These are phyloP conservation scores for Morinoia aosen DNA, from an alignment of 2,888 invertebrate species.

Conservation along the genomic window DNA sequence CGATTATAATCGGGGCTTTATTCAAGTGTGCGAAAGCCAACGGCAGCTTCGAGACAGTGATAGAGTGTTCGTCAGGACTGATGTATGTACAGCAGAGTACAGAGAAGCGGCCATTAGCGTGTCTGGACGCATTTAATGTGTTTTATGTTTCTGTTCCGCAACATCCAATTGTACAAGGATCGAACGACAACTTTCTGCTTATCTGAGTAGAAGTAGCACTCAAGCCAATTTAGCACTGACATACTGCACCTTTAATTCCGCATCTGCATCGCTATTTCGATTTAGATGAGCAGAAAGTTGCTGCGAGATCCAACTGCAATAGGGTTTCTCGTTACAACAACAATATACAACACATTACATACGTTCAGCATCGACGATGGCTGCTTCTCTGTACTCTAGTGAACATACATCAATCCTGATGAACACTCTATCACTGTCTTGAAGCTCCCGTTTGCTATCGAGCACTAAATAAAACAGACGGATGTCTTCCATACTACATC, in stretches of 20 bases:
- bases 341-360: background rate
- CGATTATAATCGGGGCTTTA: too few species aligned
- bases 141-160: background rate
- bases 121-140: background rate
- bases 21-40: background rate
- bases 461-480: background rate
- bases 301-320: background rate
- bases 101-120: background rate
- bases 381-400: background rate
- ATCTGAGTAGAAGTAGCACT: too few species aligned
- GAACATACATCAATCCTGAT: background rate
- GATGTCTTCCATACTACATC: background rate
- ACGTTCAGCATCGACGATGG: background rate
- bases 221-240: too few species aligned
- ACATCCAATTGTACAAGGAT: background rate
- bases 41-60: background rate
- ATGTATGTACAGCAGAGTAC: background rate
- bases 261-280: background rate
- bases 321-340: background rate
- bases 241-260: too few species aligned
- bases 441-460: background rate
- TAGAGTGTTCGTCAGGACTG: background rate
- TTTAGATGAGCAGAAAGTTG: too few species aligned
- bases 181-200: too few species aligned
- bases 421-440: background rate